Evolutionary conservation across 2,113 vertebrate genomes (phyloP).

Genomic region (Gobius niger): DNA sequence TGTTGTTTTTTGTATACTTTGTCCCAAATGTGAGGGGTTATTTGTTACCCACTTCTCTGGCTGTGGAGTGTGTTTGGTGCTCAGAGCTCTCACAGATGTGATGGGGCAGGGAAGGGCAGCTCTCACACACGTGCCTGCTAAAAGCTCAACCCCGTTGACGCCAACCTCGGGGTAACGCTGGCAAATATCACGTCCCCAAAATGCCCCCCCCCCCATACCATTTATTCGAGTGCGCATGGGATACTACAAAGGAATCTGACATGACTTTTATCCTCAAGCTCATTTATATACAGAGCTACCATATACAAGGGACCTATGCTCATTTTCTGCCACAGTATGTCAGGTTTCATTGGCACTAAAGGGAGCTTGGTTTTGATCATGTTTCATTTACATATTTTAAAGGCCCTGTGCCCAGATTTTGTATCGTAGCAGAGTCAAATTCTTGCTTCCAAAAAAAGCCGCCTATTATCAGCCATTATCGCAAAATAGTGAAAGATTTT

Average conservation of each 20-base stretch:
- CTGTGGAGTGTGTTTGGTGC: constrained; percentile 38
- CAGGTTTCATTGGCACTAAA: too few relatives aligned
- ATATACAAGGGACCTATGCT: too few relatives aligned
- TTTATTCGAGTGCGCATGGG: constrained; percentile 5
- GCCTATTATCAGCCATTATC: too few relatives aligned
- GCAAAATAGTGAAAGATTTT: too few relatives aligned
- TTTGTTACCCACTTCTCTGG: constrained; percentile 30
- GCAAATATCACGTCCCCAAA: constrained; percentile 46
- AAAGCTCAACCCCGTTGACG: constrained; percentile 69
- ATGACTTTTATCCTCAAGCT: constrained; percentile 15
- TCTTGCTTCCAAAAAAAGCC: too few relatives aligned
- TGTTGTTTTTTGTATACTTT: not conserved
- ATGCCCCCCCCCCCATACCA: not conserved
- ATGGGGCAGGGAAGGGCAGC: constrained; percentile 35
- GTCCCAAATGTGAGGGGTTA: constrained; percentile 7
- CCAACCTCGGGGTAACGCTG: constrained; percentile 63
- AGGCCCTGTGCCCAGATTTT: too few relatives aligned
- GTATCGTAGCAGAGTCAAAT: too few relatives aligned
- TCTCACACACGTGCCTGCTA: constrained; percentile 65
- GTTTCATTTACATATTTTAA: too few relatives aligned
- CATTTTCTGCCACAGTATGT: too few relatives aligned
- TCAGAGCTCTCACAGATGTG: constrained; percentile 56
- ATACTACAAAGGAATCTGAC: not conserved
- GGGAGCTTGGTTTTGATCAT: too few relatives aligned
- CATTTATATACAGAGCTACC: not conserved